Conservation (phyloP, 92 coral and sea anemone genomes). For the Zoanthus sociatus region DNA sequence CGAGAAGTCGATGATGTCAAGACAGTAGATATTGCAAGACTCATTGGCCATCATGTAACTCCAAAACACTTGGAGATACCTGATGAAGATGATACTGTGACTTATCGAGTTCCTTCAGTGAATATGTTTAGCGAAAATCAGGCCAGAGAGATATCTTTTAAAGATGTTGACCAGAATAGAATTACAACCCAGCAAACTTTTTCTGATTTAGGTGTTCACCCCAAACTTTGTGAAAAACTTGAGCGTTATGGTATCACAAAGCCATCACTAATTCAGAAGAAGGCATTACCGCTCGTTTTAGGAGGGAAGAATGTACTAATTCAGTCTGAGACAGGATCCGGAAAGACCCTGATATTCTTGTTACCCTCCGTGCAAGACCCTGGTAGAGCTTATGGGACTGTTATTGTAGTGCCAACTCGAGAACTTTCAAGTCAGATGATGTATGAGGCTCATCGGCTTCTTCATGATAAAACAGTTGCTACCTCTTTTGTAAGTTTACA, state of each 20-base stretch:
- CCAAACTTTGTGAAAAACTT: conserved; percentile 75
- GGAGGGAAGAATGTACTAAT: conserved; percentile 68
- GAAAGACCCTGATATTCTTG: conserved; percentile 83
- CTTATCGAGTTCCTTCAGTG: conserved; percentile 69
- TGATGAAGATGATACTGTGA: conserved; percentile 73
- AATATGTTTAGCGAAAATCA: conserved; percentile 24
- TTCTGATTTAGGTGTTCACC: conserved; percentile 75
- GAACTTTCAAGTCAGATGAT: conserved; percentile 91
- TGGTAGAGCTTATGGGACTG: conserved; percentile 81
- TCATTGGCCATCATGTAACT: conserved; percentile 52
- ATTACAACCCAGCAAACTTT: conserved; percentile 37
- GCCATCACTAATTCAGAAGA: conserved; percentile 77
- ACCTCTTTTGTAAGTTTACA: conserved; percentile 83
- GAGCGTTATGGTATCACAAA: conserved; percentile 51
- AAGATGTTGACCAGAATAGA: conserved; percentile 4
- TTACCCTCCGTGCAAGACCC: conserved; percentile 88
- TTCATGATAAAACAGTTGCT: conserved; percentile 77
- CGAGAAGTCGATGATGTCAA: conserved; percentile 36
- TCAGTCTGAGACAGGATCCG: conserved; percentile 92
- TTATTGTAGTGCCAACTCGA: conserved; percentile 86
- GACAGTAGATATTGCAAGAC: conserved; percentile 55
- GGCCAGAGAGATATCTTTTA: not conserved
- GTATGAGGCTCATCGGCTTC: conserved; percentile 80
- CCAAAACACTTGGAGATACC: conserved; percentile 48
- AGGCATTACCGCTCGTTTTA: conserved; percentile 69